A percentile compares a stretch with the other conserved stretches of the same genome.
phyloP scores from a whole-genome alignment of 37 sponge, comb jelly and placozoan species.

The Haliclona indistincta region DNA sequence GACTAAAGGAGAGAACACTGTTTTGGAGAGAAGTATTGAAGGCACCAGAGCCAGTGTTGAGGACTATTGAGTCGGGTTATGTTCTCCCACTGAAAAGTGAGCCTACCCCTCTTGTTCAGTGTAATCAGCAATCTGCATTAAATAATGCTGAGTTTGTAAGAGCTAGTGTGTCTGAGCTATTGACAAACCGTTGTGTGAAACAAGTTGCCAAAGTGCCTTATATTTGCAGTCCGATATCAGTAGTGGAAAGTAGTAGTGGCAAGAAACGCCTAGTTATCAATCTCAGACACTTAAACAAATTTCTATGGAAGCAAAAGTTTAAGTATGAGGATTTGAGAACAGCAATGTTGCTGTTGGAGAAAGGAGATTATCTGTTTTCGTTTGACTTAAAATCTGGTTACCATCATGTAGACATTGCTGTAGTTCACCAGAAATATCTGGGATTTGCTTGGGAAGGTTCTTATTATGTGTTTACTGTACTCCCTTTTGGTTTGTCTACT shows the following conservation, averaged over 20 bases:
- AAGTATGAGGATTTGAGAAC: too few species aligned
- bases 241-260: neutral
- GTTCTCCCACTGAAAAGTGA: neutral
- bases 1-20: neutral
- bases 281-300: constrained; percentile 18
- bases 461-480: neutral
- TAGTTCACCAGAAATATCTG: constrained; percentile 2
- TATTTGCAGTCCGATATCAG: constrained; percentile 32
- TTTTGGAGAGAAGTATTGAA: constrained; percentile 22
- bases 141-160: constrained; percentile 33
- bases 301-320: constrained; percentile 20
- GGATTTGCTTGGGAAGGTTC: constrained; percentile 23
- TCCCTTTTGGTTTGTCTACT: constrained; percentile 37
- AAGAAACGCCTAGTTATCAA: constrained; percentile 22
- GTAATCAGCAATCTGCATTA: constrained; percentile 18
- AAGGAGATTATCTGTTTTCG: too few species aligned
- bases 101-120: neutral
- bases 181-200: neutral
- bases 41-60: neutral
- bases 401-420: constrained; percentile 27
- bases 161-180: neutral
- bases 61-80: constrained; percentile 12
- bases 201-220: neutral
- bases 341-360: too few species aligned
- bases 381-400: constrained; percentile 32